Evolutionary conservation across 2,113 vertebrate species (phyloP).

Genomic region (Vanacampus margaritifer): DNA sequence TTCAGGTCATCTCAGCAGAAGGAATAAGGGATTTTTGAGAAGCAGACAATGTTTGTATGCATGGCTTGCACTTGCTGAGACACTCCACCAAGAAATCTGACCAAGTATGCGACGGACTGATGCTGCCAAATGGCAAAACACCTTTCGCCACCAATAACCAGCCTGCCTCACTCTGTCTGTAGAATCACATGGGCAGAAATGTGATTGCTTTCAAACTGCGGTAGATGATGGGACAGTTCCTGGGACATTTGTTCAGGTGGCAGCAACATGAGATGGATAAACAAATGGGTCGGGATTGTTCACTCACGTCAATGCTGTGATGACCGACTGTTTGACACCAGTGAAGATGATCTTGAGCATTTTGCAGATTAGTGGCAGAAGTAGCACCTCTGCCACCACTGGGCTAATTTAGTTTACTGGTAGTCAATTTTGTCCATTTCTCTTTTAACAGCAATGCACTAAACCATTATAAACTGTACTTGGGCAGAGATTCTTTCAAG

Average conservation of each 20-base stretch:
- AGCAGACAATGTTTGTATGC: background rate
- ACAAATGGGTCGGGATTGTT: background rate
- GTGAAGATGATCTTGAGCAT: background rate
- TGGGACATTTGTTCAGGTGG: constrained; percentile 8
- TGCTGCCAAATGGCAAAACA: background rate
- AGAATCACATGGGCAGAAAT: background rate
- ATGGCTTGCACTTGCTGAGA: background rate
- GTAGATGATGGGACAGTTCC: background rate
- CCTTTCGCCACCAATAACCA: background rate
- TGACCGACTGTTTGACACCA: background rate
- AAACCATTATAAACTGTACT: no score
- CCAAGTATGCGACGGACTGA: background rate
- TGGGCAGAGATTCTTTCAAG: no score
- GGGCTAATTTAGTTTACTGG: background rate
- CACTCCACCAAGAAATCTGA: background rate
- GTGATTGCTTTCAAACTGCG: background rate
- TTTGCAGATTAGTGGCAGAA: constrained; percentile 2
- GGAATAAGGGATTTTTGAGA: background rate
- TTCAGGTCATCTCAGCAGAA: background rate
- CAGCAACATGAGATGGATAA: constrained; percentile 9
- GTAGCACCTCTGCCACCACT: background rate
- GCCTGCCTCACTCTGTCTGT: background rate
- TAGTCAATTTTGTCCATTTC: background rate
- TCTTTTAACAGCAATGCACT: background rate
- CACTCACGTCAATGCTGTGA: constrained; percentile 1